Evolutionary conservation across 2,113 vertebrate genomes (phyloP).

Genomic region (Steatornis caripensis): DNA sequence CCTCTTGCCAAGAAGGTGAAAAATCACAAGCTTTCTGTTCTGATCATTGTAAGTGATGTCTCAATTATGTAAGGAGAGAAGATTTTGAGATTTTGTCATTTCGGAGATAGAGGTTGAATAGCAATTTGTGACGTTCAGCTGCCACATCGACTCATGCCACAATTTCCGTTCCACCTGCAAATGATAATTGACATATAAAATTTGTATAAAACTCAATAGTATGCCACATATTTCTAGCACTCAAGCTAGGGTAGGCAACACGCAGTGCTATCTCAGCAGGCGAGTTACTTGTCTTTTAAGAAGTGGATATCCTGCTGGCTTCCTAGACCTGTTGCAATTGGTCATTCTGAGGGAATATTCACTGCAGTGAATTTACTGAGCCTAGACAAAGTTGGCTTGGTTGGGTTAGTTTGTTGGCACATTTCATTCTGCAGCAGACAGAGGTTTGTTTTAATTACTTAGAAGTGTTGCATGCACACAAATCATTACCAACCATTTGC

Average conservation of each 20-base stretch:
- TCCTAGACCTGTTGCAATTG: not conserved
- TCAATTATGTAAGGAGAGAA: not conserved
- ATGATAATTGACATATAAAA: not conserved
- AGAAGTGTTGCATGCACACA: constrained; percentile 40
- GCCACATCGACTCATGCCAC: not conserved
- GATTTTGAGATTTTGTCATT: not conserved
- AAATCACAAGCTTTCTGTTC: not conserved
- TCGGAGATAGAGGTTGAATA: not conserved
- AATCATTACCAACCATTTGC: constrained; percentile 58
- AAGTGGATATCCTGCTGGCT: not conserved
- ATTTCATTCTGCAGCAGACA: constrained; percentile 40
- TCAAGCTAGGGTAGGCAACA: not conserved
- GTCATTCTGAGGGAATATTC: not conserved
- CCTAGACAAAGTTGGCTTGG: constrained; percentile 1
- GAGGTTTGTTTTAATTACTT: constrained; percentile 64
- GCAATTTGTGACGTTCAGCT: not conserved
- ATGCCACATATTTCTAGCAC: not conserved
- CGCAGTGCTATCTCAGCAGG: not conserved
- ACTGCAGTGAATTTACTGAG: constrained; percentile 1
- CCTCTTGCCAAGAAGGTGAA: not conserved
- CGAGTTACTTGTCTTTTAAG: not conserved
- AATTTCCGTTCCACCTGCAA: not conserved
- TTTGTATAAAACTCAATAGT: not conserved
- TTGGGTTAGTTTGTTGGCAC: constrained; percentile 36
- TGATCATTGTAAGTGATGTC: not conserved